Conservation (phyloP, 37 sponge, comb jelly and placozoan species). For the Lycopodina hypogea region DNA sequence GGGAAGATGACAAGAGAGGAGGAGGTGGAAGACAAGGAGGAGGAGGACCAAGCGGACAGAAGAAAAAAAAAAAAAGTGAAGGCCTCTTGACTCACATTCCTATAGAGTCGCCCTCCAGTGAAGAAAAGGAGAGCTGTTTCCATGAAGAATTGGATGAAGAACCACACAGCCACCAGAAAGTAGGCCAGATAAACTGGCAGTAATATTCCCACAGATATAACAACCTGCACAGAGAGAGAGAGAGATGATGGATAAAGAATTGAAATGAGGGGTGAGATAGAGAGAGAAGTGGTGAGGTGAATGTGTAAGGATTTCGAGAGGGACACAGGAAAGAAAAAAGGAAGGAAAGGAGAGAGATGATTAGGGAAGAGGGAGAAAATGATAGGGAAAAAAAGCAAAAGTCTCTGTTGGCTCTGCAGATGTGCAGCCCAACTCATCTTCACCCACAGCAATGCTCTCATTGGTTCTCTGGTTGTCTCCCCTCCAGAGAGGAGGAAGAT, state of each 20-base stretch:
- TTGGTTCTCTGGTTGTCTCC: too few relatives aligned
- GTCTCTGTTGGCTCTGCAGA: not conserved
- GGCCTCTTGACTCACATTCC: not conserved
- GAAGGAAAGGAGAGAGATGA: conserved; percentile 5
- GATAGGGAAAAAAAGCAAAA: not conserved
- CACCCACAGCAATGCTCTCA: too few relatives aligned
- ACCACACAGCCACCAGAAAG: conserved; percentile 32
- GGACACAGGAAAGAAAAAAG: not conserved
- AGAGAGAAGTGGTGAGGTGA: conserved; percentile 1
- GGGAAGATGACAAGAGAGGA: conserved; percentile 2
- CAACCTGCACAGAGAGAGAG: conserved; percentile 27
- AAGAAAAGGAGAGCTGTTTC: conserved; percentile 74
- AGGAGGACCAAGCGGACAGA: conserved; percentile 11
- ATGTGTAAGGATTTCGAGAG: conserved; percentile 2
- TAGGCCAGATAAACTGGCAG: conserved; percentile 24
- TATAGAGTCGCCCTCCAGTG: not conserved
- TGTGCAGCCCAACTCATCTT: too few relatives aligned
- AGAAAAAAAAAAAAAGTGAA: too few relatives aligned
- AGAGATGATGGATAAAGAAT: not conserved
- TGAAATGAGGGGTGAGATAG: not conserved
- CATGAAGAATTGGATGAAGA: conserved; percentile 28
- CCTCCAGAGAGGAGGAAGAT: not conserved
- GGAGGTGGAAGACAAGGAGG: conserved; percentile 27
- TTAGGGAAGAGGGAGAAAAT: not conserved
- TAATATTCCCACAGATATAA: conserved; percentile 2